Evolutionary conservation across 1,140 invertebrate genomes (phyloP).

Genomic region (Octopus sinensis): DNA sequence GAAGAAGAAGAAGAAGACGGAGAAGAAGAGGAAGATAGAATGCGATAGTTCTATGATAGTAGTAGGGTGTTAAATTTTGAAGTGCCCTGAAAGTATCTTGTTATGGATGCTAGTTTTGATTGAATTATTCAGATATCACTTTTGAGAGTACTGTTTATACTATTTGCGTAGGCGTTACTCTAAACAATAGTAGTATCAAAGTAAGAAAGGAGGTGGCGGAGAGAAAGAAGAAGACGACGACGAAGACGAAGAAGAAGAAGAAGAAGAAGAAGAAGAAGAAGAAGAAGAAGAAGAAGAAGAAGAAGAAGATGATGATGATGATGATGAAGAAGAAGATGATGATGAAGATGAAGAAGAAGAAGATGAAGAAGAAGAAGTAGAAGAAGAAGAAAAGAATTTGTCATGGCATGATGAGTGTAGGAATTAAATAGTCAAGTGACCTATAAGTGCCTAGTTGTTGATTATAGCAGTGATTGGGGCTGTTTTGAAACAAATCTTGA

Average conservation of each 20-base stretch:
- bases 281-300: slow-evolving; percentile 18
- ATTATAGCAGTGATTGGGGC: too few species aligned
- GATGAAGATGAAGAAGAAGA: not conserved
- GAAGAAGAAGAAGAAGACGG: not conserved
- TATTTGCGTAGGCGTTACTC: not conserved
- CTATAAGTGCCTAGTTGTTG: too few species aligned
- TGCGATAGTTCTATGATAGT: not conserved
- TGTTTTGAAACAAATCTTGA: too few species aligned
- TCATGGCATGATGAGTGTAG: not conserved
- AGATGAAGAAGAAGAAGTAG: not conserved
- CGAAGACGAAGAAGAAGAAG: not conserved
- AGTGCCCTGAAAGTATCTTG: not conserved
- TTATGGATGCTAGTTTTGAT: not conserved
- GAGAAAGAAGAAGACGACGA: not conserved
- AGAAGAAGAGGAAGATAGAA: not conserved
- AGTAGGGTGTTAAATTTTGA: too few species aligned
- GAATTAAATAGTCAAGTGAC: too few species aligned
- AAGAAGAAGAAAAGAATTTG: not conserved
- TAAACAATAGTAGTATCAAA: not conserved
- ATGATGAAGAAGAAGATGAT: not conserved
- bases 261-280: slow-evolving; percentile 7
- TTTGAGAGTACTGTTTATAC: not conserved
- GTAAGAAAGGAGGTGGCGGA: not conserved
- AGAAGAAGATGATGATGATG: slow-evolving; percentile 17
- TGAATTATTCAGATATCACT: not conserved